Conservation (phyloP, 2,888 invertebrate species). For the Oeneis ivallda region DNA sequence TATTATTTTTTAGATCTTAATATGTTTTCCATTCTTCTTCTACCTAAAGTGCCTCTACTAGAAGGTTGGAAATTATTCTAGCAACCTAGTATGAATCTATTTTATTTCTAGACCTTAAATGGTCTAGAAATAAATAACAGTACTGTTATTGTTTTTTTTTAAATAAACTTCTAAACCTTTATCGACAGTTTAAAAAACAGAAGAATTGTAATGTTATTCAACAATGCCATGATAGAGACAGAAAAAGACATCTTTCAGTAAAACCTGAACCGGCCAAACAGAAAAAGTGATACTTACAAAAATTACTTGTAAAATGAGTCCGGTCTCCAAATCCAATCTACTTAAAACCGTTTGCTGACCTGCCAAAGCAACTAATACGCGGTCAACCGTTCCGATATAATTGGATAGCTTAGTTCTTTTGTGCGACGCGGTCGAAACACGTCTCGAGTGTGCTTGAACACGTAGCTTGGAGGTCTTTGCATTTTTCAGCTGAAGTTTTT, state of each 20-base stretch:
- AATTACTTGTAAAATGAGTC: constrained; percentile 23
- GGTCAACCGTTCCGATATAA: constrained; percentile 40
- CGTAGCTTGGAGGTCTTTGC: constrained; percentile 26
- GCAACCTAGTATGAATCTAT: too few species aligned
- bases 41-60: too few species aligned
- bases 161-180: too few species aligned
- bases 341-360: constrained; percentile 37
- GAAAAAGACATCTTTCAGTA: not conserved
- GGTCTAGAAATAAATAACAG: too few species aligned
- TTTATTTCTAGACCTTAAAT: too few species aligned
- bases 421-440: constrained; percentile 34
- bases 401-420: constrained; percentile 41
- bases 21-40: too few species aligned
- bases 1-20: too few species aligned
- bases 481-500: constrained; percentile 16
- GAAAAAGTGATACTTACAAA: constrained; percentile 14
- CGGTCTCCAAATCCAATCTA: constrained; percentile 30
- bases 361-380: constrained; percentile 36
- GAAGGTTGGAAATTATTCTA: too few species aligned
- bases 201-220: not conserved
- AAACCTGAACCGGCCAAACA: constrained; percentile 3
- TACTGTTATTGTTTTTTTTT: too few species aligned
- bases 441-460: constrained; percentile 24
- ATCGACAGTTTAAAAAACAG: too few species aligned
- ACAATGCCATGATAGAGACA: not conserved